Percentiles rank a stretch among this genome's conserved stretches.
phyloP scores from a whole-genome alignment of 2,888 invertebrate genomes.

The Alentia gelatinosa region DNA sequence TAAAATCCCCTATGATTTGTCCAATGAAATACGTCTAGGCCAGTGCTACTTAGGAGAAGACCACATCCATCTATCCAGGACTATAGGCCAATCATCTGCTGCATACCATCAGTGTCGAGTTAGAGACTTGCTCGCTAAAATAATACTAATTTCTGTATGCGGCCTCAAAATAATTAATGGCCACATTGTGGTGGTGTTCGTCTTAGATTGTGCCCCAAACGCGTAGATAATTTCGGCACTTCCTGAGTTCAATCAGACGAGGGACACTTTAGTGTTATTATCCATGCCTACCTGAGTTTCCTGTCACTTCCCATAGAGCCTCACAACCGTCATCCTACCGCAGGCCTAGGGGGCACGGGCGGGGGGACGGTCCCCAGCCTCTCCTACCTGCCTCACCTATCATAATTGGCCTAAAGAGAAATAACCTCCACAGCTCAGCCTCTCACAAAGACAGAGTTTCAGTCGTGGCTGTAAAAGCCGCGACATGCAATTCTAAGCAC shows the following conservation, averaged over 20 bases:
- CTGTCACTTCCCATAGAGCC: not conserved
- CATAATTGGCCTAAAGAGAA: slow-evolving; percentile 35
- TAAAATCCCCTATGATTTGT: too few species aligned
- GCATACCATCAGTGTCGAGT: too few species aligned
- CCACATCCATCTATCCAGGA: too few species aligned
- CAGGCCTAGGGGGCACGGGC: not conserved
- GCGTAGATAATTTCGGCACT: not conserved
- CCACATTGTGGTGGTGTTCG: not conserved
- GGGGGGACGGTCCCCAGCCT: not conserved
- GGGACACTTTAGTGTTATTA: not conserved
- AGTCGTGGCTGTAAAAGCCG: too few species aligned
- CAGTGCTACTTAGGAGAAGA: too few species aligned
- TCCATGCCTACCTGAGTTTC: not conserved
- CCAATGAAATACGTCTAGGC: too few species aligned
- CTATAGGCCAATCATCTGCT: too few species aligned
- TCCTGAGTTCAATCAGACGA: not conserved
- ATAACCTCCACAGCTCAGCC: not conserved
- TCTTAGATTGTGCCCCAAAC: not conserved
- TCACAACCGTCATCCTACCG: not conserved
- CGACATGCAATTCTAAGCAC: too few species aligned
- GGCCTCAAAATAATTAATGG: too few species aligned
- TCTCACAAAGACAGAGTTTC: too few species aligned
- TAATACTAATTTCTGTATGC: too few species aligned
- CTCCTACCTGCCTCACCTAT: not conserved
- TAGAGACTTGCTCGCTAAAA: too few species aligned